These are phyloP conservation scores for Hylaeus anthracinus DNA, from an alignment of 1,140 invertebrate genomes.

Conservation along the genomic window DNA sequence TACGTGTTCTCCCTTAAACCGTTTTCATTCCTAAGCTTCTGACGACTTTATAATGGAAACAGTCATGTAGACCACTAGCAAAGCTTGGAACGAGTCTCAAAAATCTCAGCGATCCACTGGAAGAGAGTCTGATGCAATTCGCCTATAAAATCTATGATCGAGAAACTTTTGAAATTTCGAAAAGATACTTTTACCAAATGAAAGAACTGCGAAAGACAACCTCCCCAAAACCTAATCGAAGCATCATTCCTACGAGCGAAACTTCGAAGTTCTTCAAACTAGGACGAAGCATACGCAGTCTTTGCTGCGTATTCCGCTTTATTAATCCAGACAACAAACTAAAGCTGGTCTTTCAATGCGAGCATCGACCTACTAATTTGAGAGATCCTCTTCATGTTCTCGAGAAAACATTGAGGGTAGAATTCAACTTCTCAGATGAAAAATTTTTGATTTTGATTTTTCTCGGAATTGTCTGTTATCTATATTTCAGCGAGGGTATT, in stretches of 20 bases:
- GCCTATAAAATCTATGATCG: neutral
- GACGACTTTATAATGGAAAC: neutral
- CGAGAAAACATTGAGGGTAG: neutral
- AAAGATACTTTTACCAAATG: neutral
- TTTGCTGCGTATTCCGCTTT: neutral
- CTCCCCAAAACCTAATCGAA: neutral
- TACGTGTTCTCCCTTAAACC: neutral
- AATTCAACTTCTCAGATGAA: neutral
- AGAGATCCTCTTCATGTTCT: no score
- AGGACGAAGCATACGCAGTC: neutral
- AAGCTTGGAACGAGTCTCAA: conserved; percentile 4
- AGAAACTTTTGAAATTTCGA: conserved; percentile 11
- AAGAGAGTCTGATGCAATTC: neutral
- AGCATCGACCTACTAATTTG: conserved; percentile 1
- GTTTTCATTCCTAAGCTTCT: neutral
- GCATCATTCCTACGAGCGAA: neutral
- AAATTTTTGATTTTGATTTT: no score
- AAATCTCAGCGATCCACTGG: neutral
- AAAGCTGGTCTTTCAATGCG: no score
- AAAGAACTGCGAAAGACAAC: neutral
- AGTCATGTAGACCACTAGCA: no score
- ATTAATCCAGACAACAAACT: neutral
- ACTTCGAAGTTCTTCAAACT: neutral
- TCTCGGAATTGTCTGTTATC: no score
- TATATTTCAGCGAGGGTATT: no score